Evolutionary conservation across 1,140 invertebrate species (phyloP), one percentile per base, ranked within the genome.

Genomic region (Nasonia vitripennis): DNA sequence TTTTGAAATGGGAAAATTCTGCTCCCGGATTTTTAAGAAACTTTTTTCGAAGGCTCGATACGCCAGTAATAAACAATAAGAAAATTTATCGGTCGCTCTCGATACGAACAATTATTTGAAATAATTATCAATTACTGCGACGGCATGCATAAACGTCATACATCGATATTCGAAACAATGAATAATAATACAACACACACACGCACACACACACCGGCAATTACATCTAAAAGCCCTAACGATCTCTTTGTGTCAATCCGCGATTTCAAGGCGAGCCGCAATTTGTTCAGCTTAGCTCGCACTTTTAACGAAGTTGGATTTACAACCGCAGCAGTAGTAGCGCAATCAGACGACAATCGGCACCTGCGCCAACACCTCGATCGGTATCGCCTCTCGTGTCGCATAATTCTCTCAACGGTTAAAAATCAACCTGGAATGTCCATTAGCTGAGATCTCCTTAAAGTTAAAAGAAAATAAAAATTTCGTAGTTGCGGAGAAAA

Each of bases 361-460:
- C 55, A 62, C 55, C 55, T 62, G 55, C 20, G 6, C 55, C 6
- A 55, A 55, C 12, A 55, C 51, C 51, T 55, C 12, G 51, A 14
- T 55, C 17, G 51, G 17, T 55, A 14, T 55, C 51, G 9, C 41
- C 41, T 7, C 41, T 7, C 41, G 41, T 17, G 17, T 17, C 12
- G 51, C 17, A 17, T 55, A 55, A 20, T 62, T 31, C 23, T 9
- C 3, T 0, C 34, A 14, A 34, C 34, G 83, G 5, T 75, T 75
- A 37, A 41, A 75, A 75, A n/a, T 75, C 14, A 45, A 41, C 12
- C 37, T 34, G 73, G 73, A 75, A 45, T 75, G 34, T 75, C 73
- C 73, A 75, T 75, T 75, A 75, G 34, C 20, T 1, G 51, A 3
- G 55, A 45, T 45, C 41, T 9, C 41, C 20, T 4, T 10, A n/a